Evolutionary conservation across 2,113 vertebrate genomes (phyloP).

Genomic region (Trichomycterus rosablanca): DNA sequence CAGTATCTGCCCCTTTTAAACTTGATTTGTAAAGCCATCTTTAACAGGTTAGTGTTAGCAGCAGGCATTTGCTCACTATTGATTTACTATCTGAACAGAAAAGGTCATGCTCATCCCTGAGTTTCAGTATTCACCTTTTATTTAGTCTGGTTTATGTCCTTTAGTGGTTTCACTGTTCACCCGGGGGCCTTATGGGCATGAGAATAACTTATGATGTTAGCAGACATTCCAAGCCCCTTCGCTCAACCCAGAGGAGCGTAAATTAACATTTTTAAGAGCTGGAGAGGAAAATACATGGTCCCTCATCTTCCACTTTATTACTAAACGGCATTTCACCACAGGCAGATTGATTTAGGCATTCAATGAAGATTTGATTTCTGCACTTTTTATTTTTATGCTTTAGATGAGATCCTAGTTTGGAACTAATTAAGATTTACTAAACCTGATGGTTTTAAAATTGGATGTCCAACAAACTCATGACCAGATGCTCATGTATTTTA

Average conservation of each 20-base stretch:
- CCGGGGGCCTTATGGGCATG: background rate
- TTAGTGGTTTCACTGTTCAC: background rate
- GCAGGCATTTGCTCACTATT: conserved; percentile 31
- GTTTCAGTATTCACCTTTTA: conserved; percentile 14
- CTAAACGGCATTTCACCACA: conserved; percentile 23
- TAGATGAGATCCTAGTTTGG: too few relatives aligned
- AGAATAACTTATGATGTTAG: conserved; percentile 10
- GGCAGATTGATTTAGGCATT: too few relatives aligned
- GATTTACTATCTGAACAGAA: conserved; percentile 26
- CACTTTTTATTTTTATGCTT: too few relatives aligned
- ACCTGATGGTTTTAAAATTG: too few relatives aligned
- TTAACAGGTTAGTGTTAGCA: conserved; percentile 18
- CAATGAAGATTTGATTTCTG: too few relatives aligned
- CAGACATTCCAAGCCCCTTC: background rate
- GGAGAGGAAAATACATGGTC: conserved; percentile 10
- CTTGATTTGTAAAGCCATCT: conserved; percentile 8
- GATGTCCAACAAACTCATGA: too few relatives aligned
- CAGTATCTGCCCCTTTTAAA: too few relatives aligned
- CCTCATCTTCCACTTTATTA: conserved; percentile 33
- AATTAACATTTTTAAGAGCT: conserved; percentile 24
- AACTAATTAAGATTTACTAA: too few relatives aligned
- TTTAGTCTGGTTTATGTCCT: conserved; percentile 1
- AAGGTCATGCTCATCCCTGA: conserved; percentile 23
- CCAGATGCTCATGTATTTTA: too few relatives aligned
- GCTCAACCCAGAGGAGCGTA: conserved; percentile 20